Conservation (phyloP, 2,797 vertebrate species). For the Urophycis tenuis region DNA sequence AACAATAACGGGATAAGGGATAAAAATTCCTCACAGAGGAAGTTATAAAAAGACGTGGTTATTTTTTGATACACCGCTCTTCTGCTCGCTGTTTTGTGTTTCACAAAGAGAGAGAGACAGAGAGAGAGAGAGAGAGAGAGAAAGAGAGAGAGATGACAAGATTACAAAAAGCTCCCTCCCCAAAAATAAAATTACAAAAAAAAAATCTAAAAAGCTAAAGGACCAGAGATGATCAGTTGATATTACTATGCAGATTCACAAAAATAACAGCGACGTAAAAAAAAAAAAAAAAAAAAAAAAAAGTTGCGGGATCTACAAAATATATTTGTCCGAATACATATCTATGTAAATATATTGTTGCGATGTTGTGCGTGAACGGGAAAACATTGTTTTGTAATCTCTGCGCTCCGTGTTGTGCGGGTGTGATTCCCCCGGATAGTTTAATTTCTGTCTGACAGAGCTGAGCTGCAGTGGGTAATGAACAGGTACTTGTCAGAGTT, state of each 20-base stretch:
- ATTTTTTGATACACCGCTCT: constrained; percentile 60
- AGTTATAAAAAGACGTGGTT: constrained; percentile 65
- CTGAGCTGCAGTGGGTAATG: constrained; percentile 91
- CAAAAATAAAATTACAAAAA: not conserved
- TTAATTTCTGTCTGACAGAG: constrained; percentile 98
- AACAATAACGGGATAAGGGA: constrained; percentile 43
- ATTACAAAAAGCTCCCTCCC: constrained; percentile 30
- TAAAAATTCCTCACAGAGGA: constrained; percentile 44
- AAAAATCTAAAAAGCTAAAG: not conserved
- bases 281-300: too few species aligned
- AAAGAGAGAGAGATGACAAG: constrained; percentile 23
- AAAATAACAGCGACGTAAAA: too few species aligned
- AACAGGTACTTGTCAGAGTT: constrained; percentile 99
- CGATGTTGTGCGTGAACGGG: too few species aligned
- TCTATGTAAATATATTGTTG: constrained; percentile 44
- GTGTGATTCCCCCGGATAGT: constrained; percentile 98
- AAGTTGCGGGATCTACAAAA: too few species aligned
- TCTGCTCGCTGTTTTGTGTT: constrained; percentile 43
- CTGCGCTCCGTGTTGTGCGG: constrained; percentile 66
- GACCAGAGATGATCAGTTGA: constrained; percentile 27
- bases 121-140: constrained; percentile 52
- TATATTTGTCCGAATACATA: too few species aligned
- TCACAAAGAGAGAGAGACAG: constrained; percentile 49
- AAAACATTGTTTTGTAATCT: constrained; percentile 52
- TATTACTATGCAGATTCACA: not conserved